Base-by-base conservation (phyloP, 2,797 vertebrate genomes). In the Melanogrammus aeglefinus region DNA sequence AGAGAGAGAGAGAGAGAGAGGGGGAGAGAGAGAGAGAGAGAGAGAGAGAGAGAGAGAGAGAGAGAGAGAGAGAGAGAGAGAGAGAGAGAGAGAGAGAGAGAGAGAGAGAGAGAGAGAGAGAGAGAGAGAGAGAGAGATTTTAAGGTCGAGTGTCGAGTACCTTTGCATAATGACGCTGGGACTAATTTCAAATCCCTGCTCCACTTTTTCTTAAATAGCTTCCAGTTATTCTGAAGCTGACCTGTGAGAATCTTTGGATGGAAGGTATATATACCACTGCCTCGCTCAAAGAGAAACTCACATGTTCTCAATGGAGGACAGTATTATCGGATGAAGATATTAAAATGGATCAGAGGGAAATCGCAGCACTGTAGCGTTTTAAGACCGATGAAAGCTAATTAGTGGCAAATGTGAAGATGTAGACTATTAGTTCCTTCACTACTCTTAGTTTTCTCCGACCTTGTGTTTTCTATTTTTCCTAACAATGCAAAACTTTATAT, bases 141-240 rank as follows among this genome's bases (percentile, higher is more conserved):
- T 57, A 57, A 57, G 51, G 51, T 57, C 18, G 21, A n/a, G 51
- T 5, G n/a, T n/a, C n/a, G n/a, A n/a, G n/a, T 6, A 57, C 51
- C 51, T 57, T 57, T n/a, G 51, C 51, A 21, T 57, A 57, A 57
- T 57, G 51, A 57, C 51, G 7, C 51, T 57, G 51, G 51, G 51
- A 57, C 51, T 57, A 57, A 57, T 57, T 57, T 57, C 51, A 57
- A 57, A 57, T 57, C 51, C 51, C 51, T 57, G 51, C 51, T 57
- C 51, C 51, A 57, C 4, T 57, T 57, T 57, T 57, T 57, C 51
- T 14, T 57, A n/a, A 57, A 57, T 57, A 57, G 51, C 51, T 57
- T 57, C 51, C 16, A 6, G 2, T 14, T 57, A 57, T 57, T 57
- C 51, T 57, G 18, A 57, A n/a, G 51, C 51, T 57, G 16, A 57